Conservation (phyloP, 2,113 vertebrate species). For the Peromyscus maniculatus region DNA sequence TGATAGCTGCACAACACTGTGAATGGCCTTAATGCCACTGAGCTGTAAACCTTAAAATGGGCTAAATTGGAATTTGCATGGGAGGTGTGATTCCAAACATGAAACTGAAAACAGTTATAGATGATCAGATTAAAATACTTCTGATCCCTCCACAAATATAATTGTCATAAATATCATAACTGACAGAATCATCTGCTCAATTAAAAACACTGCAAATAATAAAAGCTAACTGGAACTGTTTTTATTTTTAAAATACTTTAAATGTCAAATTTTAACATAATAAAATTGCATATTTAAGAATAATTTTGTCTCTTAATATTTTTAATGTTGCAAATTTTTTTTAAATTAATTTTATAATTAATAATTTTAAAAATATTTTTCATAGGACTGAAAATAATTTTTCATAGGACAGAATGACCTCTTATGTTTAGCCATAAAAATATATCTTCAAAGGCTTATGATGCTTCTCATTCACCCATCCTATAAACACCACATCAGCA, state of each 20-base stretch:
- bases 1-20: background rate
- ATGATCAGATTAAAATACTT: conserved; percentile 31
- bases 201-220: conserved; percentile 14
- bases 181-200: conserved; percentile 44
- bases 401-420: background rate
- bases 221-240: conserved; percentile 31
- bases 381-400: background rate
- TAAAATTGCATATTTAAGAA: conserved; percentile 50
- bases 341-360: background rate
- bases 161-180: background rate
- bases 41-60: background rate
- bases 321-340: background rate
- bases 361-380: background rate
- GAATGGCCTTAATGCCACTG: background rate
- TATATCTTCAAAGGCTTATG: background rate
- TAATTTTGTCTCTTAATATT: background rate
- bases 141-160: background rate
- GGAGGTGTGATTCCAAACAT: background rate
- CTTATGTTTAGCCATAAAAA: background rate
- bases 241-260: conserved; percentile 2
- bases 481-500: conserved; percentile 26
- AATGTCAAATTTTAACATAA: conserved; percentile 2
- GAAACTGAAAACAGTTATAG: background rate
- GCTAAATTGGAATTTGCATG: background rate
- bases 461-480: background rate